Evolutionary conservation across 37 sponge, comb jelly and placozoan genomes (phyloP), one percentile per base, ranked within the genome.

Genomic region (Theonella swinhoei): DNA sequence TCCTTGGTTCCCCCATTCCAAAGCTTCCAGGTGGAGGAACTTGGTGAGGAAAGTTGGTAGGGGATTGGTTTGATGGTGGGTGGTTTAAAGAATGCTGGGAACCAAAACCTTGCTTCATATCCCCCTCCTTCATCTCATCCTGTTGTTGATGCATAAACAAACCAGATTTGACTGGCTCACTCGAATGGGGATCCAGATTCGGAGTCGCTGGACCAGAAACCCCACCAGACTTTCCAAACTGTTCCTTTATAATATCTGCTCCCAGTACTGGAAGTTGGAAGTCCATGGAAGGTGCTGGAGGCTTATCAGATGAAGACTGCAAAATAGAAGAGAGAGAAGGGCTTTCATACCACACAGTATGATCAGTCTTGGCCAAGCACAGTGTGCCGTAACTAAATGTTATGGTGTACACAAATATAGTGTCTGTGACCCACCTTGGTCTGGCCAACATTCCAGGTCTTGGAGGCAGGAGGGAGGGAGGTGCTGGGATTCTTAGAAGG

Each of bases 231-330:
- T 71, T 75, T 69, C 73, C 78, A 79, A 89, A 89, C 4, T 70
- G 68, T 34, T 83, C 72, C 3, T 77, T 78, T 4, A 89, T 89
- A 30, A 89, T 89, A 39, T 89, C 89, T 64, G 89, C 89, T 1
- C 89, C 89, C 31, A 89, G 75, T 1, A 89, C 74, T 63, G 83
- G 66, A 1, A 89, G 32, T 14, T 73, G 66, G n/a, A 70, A 24
- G 17, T 75, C 59, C 39, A 72, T 72, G 73, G 35, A 26, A n/a
- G n/a, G n/a, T 17, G 11, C 54, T 17, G 54, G 11, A 47, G 54
- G 54, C 54, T 47, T 47, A 14, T 47, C 54, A 47, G 54, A n/a
- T n/a, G n/a, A n/a, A n/a, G n/a, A n/a, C n/a, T n/a, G n/a, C n/a
- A n/a, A n/a, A n/a, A n/a, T n/a, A n/a, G n/a, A n/a, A n/a, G n/a